phyloP scores from a whole-genome alignment of 30 jellyfish, hydroid and myxozoan genomes.

The Hydra vulgaris region DNA sequence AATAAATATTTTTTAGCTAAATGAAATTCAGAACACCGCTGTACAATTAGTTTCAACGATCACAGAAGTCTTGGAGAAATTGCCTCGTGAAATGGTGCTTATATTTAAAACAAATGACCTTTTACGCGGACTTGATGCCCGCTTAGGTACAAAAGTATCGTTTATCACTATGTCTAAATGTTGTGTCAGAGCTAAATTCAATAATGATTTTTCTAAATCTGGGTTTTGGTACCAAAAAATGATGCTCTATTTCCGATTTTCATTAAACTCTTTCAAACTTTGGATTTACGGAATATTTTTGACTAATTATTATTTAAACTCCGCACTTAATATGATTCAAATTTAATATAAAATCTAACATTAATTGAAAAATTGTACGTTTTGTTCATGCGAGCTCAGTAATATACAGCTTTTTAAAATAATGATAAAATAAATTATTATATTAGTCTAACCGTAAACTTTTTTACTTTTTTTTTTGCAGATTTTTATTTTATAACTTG shows the following conservation, averaged over 20 bases:
- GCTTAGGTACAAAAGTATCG: conserved; percentile 40
- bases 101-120: conserved; percentile 80
- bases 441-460: too few relatives aligned
- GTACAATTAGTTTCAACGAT: conserved; percentile 61
- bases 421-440: too few relatives aligned
- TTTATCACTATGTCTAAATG: conserved; percentile 69
- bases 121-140: conserved; percentile 73
- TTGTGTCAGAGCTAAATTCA: conserved; percentile 62
- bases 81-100: conserved; percentile 84
- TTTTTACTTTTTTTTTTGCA: too few relatives aligned
- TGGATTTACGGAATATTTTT: neutral
- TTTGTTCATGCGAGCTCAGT: too few relatives aligned
- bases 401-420: too few relatives aligned
- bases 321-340: neutral
- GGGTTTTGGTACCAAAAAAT: neutral
- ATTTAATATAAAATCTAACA: too few relatives aligned
- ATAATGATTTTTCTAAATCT: conserved; percentile 21
- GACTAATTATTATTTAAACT: neutral
- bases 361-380: too few relatives aligned
- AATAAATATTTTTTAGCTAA: conserved; percentile 18
- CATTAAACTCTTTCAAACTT: neutral
- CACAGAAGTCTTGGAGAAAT: conserved; percentile 57
- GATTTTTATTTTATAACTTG: too few relatives aligned
- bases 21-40: conserved; percentile 60
- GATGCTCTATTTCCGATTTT: neutral